Evolutionary conservation across 2,888 invertebrate species (phyloP).

Genomic region (Amphipoea lucens): DNA sequence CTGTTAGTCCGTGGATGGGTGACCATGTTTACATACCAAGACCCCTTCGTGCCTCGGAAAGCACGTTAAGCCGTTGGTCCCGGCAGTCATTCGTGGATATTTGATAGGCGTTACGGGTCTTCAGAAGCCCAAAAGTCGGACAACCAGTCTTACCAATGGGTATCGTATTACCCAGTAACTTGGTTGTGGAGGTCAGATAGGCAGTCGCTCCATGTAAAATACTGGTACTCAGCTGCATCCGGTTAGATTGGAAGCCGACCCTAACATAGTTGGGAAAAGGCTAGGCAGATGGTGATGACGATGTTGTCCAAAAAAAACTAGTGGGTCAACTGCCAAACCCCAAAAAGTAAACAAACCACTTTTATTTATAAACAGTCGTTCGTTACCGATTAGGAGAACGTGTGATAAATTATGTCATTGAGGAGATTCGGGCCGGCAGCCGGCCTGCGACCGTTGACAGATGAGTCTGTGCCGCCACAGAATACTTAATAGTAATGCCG

Average conservation of each 20-base stretch:
- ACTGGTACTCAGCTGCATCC: not conserved
- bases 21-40: no score
- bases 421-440: not conserved
- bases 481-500: not conserved
- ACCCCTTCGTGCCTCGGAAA: no score
- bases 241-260: no score
- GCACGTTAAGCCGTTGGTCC: not conserved
- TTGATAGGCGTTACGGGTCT: not conserved
- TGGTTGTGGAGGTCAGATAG: not conserved
- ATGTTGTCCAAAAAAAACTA: not conserved
- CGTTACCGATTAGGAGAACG: not conserved
- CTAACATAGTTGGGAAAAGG: not conserved
- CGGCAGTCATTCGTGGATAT: not conserved
- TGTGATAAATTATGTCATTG: constrained; percentile 39
- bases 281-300: no score
- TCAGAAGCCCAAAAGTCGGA: not conserved
- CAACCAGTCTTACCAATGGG: not conserved
- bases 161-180: not conserved
- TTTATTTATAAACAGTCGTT: constrained; percentile 22
- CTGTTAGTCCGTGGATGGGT: no score
- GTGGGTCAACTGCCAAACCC: constrained; percentile 26
- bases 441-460: constrained; percentile 21
- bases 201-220: not conserved
- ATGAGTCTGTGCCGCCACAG: not conserved
- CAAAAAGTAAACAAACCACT: constrained; percentile 3